Conservation (phyloP, 2,113 vertebrate genomes). For the Calidris pygmaea region DNA sequence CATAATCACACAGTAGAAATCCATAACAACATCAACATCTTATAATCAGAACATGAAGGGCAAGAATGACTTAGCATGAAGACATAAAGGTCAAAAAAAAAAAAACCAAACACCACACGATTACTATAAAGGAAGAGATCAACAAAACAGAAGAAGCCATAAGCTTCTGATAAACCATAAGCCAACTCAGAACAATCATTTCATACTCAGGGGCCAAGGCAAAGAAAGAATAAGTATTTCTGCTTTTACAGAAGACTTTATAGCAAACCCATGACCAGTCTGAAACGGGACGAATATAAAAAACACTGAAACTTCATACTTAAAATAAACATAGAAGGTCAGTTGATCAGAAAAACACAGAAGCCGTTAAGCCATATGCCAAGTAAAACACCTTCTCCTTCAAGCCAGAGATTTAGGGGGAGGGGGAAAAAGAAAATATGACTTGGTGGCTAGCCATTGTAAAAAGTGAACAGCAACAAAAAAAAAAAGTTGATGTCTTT, state of each 20-base stretch:
- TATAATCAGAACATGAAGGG: not conserved
- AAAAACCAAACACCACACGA: not conserved
- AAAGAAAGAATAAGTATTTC: not conserved
- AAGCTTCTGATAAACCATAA: not conserved
- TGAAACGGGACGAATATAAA: not conserved
- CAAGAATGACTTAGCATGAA: not conserved
- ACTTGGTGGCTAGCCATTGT: not conserved
- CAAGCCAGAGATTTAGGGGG: not conserved
- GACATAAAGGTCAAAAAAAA: not conserved
- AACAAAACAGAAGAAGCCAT: not conserved
- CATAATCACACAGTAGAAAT: not conserved
- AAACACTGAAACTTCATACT: not conserved
- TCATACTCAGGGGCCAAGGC: accelerated
- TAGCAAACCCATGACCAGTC: not conserved
- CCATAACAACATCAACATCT: not conserved
- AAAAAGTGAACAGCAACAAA: not conserved
- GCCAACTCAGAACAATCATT: not conserved
- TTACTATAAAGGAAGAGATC: not conserved
- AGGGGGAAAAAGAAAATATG: not conserved
- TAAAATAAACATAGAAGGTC: not conserved
- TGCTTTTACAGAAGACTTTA: not conserved
- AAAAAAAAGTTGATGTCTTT: not conserved
- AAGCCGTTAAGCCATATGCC: not conserved
- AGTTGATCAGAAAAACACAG: not conserved
- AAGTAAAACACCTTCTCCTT: not conserved